A percentile compares a stretch with the other conserved stretches of the same genome.
Evolutionary conservation across 53 echinoderm and acorn worm genomes (phyloP).

Genomic region (Zoroaster sp.): DNA sequence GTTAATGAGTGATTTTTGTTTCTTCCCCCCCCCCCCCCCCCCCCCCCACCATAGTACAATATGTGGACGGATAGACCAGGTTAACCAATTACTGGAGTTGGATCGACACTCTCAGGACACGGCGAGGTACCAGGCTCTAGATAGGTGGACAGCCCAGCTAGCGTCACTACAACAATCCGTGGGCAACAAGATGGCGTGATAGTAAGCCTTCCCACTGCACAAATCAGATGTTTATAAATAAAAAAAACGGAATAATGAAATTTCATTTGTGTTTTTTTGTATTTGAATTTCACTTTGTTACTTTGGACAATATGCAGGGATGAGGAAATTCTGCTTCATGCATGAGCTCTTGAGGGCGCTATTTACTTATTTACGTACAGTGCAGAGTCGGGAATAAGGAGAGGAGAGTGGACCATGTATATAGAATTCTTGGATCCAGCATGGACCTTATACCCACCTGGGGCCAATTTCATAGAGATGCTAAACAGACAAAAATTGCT

Average conservation of each 20-base stretch:
- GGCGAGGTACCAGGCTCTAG: conserved; percentile 89
- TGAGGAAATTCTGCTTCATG: background rate
- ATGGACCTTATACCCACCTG: background rate
- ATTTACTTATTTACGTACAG: no score
- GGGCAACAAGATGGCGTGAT: conserved; percentile 99
- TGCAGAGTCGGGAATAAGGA: background rate
- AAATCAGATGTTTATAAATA: background rate
- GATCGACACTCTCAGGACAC: conserved; percentile 90
- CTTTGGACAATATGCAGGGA: background rate
- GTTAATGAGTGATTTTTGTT: background rate
- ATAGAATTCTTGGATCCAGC: no score
- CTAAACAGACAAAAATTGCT: background rate
- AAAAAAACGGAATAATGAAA: background rate
- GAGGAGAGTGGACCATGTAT: background rate
- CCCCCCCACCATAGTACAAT: conserved; percentile 77
- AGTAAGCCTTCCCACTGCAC: background rate
- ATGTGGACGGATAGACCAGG: conserved; percentile 98
- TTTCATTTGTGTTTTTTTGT: conserved; percentile 5
- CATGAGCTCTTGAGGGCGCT: background rate
- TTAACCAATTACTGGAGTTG: conserved; percentile 94
- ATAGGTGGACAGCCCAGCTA: conserved; percentile 94
- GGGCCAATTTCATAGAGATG: background rate
- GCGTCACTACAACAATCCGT: conserved; percentile 96
- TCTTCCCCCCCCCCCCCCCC: background rate
- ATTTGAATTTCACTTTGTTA: background rate